Evolutionary conservation across 2,113 vertebrate genomes (phyloP).

Genomic region (Tapirus terrestris): DNA sequence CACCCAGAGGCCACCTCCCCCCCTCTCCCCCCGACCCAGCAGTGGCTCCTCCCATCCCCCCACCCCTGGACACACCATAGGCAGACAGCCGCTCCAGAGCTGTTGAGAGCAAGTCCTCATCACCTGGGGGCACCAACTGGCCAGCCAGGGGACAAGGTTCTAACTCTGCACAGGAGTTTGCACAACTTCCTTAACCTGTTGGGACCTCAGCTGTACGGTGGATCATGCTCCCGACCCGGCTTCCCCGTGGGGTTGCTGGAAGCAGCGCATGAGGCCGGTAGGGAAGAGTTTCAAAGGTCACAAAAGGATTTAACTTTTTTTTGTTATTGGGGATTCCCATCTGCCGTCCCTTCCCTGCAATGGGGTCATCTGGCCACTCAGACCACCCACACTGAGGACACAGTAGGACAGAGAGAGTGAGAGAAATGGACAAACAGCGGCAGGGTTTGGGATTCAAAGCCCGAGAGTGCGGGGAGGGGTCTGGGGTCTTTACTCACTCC

Average conservation of each 20-base stretch:
- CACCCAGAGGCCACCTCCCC: neutral
- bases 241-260: neutral
- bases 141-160: too few relatives aligned
- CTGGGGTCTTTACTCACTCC: conserved; percentile 75
- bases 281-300: neutral
- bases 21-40: neutral
- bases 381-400: neutral
- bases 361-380: neutral
- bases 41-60: neutral
- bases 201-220: fast-evolving
- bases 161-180: neutral
- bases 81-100: neutral
- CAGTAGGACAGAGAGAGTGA: neutral
- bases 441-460: neutral
- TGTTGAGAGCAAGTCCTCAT: neutral
- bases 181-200: neutral
- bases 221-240: neutral
- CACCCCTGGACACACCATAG: neutral
- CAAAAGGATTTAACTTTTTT: neutral
- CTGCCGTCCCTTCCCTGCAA: neutral
- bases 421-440: neutral
- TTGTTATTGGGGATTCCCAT: neutral
- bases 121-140: neutral
- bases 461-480: neutral
- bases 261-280: neutral